Evolutionary conservation across 2,888 invertebrate genomes (phyloP).

Genomic region (Metacarcinus magister): DNA sequence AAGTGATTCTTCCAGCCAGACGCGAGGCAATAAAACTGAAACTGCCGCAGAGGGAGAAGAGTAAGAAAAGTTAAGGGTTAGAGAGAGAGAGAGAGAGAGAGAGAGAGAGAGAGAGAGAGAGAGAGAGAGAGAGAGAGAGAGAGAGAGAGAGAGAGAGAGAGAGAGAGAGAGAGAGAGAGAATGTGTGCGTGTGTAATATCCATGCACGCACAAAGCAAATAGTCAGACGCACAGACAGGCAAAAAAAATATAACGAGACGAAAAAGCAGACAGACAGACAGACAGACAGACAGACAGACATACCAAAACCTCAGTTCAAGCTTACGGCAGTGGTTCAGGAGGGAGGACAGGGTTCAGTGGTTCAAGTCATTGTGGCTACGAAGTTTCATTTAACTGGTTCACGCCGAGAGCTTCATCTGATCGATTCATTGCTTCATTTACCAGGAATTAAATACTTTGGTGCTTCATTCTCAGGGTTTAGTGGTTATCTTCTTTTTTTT

Average conservation of each 20-base stretch:
- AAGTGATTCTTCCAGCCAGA: neutral
- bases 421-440: neutral
- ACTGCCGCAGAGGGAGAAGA: slow-evolving; percentile 2
- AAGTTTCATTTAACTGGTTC: neutral
- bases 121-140: slow-evolving; percentile 30
- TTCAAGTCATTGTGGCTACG: neutral
- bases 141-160: too few species aligned
- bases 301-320: neutral
- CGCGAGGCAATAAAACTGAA: slow-evolving; percentile 19
- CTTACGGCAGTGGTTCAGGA: neutral
- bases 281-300: neutral
- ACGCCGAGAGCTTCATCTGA: neutral
- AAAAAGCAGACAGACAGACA: neutral
- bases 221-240: too few species aligned
- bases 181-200: too few species aligned
- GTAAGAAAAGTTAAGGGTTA: neutral
- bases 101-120: slow-evolving; percentile 41
- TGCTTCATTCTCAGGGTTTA: neutral
- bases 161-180: too few species aligned
- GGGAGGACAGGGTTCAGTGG: neutral
- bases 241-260: too few species aligned
- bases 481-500: too few species aligned
- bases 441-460: neutral
- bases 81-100: neutral
- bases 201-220: too few species aligned